Base-by-base conservation (phyloP, 1,140 invertebrate species). In the Galleria mellonella region DNA sequence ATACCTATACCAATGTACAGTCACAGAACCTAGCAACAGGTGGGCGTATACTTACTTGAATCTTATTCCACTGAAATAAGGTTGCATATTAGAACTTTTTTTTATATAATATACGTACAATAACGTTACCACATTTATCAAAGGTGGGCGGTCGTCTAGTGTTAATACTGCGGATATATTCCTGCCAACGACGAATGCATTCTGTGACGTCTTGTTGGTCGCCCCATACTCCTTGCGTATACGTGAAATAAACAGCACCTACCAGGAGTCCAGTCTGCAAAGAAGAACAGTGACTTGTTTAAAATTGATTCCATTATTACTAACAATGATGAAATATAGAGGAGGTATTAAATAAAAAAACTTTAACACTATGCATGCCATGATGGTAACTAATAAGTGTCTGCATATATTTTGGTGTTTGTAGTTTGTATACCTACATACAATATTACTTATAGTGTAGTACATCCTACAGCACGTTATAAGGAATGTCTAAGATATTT, bases 171-270 rank as follows among this genome's bases (percentile, higher is more conserved):
- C 68, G 64, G 27, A 76, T 43, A 51, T 79, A 83, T 55, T 77
- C 83, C 43, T 66, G 62, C 82, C 83, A 85, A 14, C 76, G 72
- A 8, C 65, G 59, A 36, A 82, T 49, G 60, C 73, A 81, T 48
- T 81, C 77, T 12, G 68, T 78, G 47, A 74, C 72, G 42, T 75
- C 70, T 57, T 62, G 72, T 53, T 83, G 81, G 37, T 82, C 70
- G 47, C 82, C 81, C 84, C 84, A 87, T 39, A 87, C 62, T 55
- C 82, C 82, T 67, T 87, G 78, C 30, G 58, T 52, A 47, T 75
- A 76, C 52, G 82, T 85, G 60, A 81, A 87, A 50, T 78, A 78
- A 33, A 79, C 61, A 39, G 71, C 61, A 15, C 81, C 72, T 60
- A 67, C 73, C 43, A 87, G 66, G 65, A 85, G 65, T 33, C 72